Percentiles rank a stretch among this genome's conserved stretches.
Conservation (phyloP, 2,797 vertebrate genomes). For the Phrynocephalus vlangalii region DNA sequence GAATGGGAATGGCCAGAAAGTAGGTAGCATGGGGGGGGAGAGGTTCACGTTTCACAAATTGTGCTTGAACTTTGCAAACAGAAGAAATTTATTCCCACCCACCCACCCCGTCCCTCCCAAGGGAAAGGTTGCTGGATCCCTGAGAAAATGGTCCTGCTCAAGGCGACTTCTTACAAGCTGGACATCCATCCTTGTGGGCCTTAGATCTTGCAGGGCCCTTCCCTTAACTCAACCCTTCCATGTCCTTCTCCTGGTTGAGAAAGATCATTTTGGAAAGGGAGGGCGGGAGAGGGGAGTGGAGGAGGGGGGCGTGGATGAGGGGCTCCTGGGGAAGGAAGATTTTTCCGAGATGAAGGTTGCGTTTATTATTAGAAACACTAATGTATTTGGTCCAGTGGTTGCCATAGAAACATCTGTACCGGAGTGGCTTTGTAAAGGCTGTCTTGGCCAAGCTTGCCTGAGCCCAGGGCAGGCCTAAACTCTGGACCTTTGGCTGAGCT, state of each 20-base stretch:
- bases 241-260: slow-evolving; percentile 48
- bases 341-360: slow-evolving; percentile 85
- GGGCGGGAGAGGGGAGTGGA: slow-evolving; percentile 60
- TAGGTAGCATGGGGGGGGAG: neutral
- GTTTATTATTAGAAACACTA: slow-evolving; percentile 92
- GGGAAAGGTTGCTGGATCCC: neutral
- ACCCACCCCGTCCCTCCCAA: too few species aligned
- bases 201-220: slow-evolving; percentile 50
- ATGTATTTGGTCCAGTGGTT: slow-evolving; percentile 91
- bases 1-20: neutral
- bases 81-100: neutral
- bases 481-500: neutral
- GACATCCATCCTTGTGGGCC: slow-evolving; percentile 36
- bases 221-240: slow-evolving; percentile 59
- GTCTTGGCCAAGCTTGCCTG: slow-evolving; percentile 63
- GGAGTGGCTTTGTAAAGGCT: slow-evolving; percentile 84
- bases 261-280: slow-evolving; percentile 60
- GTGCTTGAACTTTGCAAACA: neutral
- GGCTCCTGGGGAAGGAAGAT: slow-evolving; percentile 66
- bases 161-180: too few species aligned
- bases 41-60: neutral
- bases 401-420: slow-evolving; percentile 89
- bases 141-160: accelerated
- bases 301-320: slow-evolving; percentile 49
- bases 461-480: slow-evolving; percentile 50